Percentiles rank a stretch among this genome's conserved stretches.
These are phyloP conservation scores for Helicolenus hilgendorfi DNA, from an alignment of 2,797 vertebrate genomes.

Conservation along the genomic window DNA sequence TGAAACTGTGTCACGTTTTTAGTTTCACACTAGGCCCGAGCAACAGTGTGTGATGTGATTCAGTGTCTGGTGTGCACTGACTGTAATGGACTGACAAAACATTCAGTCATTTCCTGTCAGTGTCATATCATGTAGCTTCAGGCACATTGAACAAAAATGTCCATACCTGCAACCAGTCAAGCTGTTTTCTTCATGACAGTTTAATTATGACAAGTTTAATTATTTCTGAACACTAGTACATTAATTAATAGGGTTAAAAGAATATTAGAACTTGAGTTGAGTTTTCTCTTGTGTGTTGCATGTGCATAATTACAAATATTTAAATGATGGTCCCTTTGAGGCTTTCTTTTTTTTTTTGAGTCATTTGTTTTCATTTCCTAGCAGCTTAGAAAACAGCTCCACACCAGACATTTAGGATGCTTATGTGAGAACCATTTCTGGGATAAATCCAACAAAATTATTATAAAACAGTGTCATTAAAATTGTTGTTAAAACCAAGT, in stretches of 20 bases:
- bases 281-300: not conserved
- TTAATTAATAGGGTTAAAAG: not conserved
- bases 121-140: not conserved
- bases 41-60: constrained; percentile 17
- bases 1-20: constrained; percentile 53
- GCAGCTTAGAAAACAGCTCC: not conserved
- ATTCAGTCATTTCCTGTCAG: not conserved
- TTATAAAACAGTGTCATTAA: not conserved
- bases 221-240: not conserved
- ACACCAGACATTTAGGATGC: not conserved
- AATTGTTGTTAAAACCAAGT: not conserved
- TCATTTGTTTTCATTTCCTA: not conserved
- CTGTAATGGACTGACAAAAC: not conserved
- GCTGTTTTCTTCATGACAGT: not conserved
- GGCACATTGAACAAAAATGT: not conserved
- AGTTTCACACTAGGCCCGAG: constrained; percentile 56
- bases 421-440: not conserved
- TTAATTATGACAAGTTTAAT: not conserved
- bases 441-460: not conserved
- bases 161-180: not conserved
- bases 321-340: not conserved
- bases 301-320: not conserved
- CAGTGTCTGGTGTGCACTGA: not conserved
- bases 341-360: not conserved
- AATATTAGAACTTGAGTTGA: not conserved